Conservation (phyloP, 2,113 vertebrate genomes). For the Corapipo altera region DNA sequence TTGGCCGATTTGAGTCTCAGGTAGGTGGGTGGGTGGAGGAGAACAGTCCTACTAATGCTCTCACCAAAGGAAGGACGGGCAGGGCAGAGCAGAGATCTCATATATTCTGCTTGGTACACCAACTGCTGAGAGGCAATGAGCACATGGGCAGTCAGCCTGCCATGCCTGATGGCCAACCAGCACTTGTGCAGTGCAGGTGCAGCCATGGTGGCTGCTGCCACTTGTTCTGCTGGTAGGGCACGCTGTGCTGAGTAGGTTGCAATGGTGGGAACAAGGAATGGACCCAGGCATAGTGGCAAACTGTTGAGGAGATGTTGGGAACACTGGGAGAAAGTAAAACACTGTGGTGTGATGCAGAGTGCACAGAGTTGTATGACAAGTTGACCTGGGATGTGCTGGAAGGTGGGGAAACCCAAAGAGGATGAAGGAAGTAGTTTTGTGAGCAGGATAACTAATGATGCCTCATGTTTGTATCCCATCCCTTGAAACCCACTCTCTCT, state of each 20-base stretch:
- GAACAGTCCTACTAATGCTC: neutral
- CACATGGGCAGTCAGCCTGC: neutral
- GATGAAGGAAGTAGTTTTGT: neutral
- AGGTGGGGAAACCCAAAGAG: neutral
- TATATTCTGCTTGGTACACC: neutral
- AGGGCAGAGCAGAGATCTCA: neutral
- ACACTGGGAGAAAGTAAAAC: rapidly evolving
- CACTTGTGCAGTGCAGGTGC: neutral
- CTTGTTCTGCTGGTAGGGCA: neutral
- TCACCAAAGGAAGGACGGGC: neutral
- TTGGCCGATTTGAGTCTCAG: neutral
- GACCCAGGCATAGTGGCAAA: neutral
- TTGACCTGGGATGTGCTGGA: neutral
- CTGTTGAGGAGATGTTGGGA: neutral
- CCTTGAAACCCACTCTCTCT: neutral
- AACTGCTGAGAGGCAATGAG: neutral
- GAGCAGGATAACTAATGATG: neutral
- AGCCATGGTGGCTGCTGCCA: rapidly evolving
- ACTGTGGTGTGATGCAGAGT: neutral
- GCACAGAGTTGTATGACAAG: neutral
- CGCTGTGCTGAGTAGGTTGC: rapidly evolving
- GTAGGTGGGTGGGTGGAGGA: neutral
- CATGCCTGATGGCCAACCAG: neutral
- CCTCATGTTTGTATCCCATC: neutral
- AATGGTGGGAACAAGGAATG: neutral